Base-by-base conservation (phyloP, 2,888 invertebrate species). In the Habrosyne pyritoides region DNA sequence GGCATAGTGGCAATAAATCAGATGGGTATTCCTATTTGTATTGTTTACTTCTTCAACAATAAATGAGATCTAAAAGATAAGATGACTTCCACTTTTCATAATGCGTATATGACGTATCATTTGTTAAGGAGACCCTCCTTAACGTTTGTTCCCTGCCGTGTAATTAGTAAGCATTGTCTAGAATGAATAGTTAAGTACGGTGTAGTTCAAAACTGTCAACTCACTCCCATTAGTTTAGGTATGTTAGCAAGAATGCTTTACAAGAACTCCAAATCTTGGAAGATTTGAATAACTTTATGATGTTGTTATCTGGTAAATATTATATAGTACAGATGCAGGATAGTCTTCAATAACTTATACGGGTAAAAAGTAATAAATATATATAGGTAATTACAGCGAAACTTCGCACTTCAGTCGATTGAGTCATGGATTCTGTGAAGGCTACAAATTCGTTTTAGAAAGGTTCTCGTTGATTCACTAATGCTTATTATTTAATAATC, bases 101-200 rank as follows among this genome's bases (percentile, higher is more conserved):
- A 78, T 75, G 67, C 60, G 61, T 64, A 52, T 66, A 70, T 75
- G 71, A 77, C 71, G 63, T 69, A 75, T 69, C 63, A 65, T 72
- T 75, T 53, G 60, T 28, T 63, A 63, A 69, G 67, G 70, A 67
- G 71, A 72, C 69, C 63, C 71, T 73, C 64, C 70, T 74, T 69
- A 71, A 66, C 66, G 60, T 69, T 67, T 71, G 74, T 73, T 73
- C 63, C 71, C 73, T 71, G 67, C 70, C 60, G 63, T 70, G 71
- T 75, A 82, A 86, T 87, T 83, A 84, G 76, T 64, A 62, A 63
- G 70, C 73, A 80, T 84, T 86, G 81, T 86, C 67, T 82, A 71
- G 63, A 72, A 70, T 74, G 74, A 79, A 74, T 74, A 77, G 73
- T 71, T 69, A 63, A 67, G 66, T 60, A 71, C 71, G 73, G 67